Evolutionary conservation across 2,113 vertebrate species (phyloP).

Genomic region (Equus quagga): DNA sequence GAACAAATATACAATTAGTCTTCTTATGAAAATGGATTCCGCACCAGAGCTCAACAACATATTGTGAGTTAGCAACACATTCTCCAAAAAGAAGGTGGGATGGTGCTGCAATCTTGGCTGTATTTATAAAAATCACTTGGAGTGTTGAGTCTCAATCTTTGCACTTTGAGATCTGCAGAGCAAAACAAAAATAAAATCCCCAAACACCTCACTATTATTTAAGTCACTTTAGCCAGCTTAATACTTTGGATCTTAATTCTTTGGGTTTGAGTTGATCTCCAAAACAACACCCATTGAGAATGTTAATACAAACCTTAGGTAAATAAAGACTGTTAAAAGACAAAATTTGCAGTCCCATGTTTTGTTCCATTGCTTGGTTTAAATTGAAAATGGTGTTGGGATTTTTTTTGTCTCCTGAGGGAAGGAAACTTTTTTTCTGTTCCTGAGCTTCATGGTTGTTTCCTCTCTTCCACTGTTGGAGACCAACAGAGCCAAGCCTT

Average conservation of each 20-base stretch:
- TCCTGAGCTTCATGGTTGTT: slow-evolving; percentile 63
- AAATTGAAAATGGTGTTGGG: slow-evolving; percentile 29
- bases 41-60: slow-evolving; percentile 17
- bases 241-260: slow-evolving; percentile 34
- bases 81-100: background rate
- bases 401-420: slow-evolving; percentile 39
- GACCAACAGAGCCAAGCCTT: slow-evolving; percentile 65
- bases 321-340: slow-evolving; percentile 23
- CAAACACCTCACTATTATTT: slow-evolving; percentile 10
- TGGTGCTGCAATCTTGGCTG: background rate
- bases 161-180: background rate
- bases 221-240: slow-evolving; percentile 23
- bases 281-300: background rate
- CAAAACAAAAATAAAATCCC: slow-evolving; percentile 16
- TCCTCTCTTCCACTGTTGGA: slow-evolving; percentile 62
- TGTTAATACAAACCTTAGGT: background rate
- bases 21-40: slow-evolving; percentile 52
- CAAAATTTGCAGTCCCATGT: background rate
- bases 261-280: slow-evolving; percentile 38
- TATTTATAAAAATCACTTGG: slow-evolving; percentile 35
- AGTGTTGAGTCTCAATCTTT: slow-evolving; percentile 7
- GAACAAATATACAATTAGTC: slow-evolving; percentile 42
- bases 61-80: background rate
- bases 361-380: slow-evolving; percentile 41
- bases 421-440: slow-evolving; percentile 60